phyloP scores from a whole-genome alignment of 2,888 invertebrate genomes.

The Tetranychus truncatus region DNA sequence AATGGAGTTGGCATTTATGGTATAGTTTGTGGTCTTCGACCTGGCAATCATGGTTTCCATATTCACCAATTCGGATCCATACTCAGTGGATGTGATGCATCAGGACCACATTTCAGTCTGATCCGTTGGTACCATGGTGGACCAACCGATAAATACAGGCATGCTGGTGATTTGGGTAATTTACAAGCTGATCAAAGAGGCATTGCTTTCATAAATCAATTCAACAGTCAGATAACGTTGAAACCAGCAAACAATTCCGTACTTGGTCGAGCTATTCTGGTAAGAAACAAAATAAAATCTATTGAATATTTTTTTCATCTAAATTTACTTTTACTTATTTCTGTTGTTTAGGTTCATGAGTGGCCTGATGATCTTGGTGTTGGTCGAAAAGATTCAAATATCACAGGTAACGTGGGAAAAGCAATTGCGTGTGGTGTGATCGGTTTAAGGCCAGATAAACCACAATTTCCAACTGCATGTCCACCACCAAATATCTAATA shows the following conservation, averaged over 20 bases:
- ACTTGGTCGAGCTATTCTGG: slow-evolving; percentile 12
- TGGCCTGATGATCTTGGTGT: slow-evolving; percentile 37
- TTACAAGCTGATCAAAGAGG: slow-evolving; percentile 13
- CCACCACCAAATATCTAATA: background rate
- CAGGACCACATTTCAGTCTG: background rate
- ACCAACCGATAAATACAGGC: background rate
- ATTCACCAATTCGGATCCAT: slow-evolving; percentile 2
- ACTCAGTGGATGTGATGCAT: background rate
- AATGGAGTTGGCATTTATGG: slow-evolving; percentile 2
- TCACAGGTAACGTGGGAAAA: slow-evolving; percentile 38
- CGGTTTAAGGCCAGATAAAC: slow-evolving; percentile 20
- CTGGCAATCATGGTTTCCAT: slow-evolving; percentile 8
- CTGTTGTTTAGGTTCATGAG: slow-evolving; percentile 30
- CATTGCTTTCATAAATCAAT: slow-evolving; percentile 15
- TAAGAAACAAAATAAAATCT: background rate
- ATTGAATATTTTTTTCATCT: background rate
- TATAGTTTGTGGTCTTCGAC: slow-evolving; percentile 6
- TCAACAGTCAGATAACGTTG: slow-evolving; percentile 6
- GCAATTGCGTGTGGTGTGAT: slow-evolving; percentile 39
- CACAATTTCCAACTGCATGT: background rate
- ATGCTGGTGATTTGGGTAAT: slow-evolving; percentile 16
- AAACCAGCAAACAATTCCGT: slow-evolving; percentile 4
- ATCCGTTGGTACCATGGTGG: slow-evolving; percentile 23
- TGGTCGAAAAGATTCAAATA: slow-evolving; percentile 34
- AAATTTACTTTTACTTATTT: background rate